Percentiles rank a stretch among this genome's conserved stretches.
These are phyloP conservation scores for Triplophysa tibetana DNA, from an alignment of 2,113 vertebrate species.

Conservation along the genomic window DNA sequence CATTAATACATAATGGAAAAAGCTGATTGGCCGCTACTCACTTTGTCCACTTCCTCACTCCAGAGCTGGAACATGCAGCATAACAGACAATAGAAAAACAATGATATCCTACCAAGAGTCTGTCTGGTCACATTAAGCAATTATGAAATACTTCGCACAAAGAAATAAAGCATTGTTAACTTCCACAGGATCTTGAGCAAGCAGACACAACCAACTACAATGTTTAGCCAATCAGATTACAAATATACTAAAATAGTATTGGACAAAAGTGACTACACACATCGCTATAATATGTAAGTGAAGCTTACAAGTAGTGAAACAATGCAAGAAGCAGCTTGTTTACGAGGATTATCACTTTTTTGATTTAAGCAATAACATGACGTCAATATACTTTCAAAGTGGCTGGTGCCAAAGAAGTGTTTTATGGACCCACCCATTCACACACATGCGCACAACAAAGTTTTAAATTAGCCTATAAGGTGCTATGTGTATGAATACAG, in stretches of 20 bases:
- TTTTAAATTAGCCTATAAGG: too few relatives aligned
- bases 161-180: background rate
- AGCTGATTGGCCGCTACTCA: constrained; percentile 36
- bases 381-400: background rate
- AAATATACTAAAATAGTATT: background rate
- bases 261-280: background rate
- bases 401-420: too few relatives aligned
- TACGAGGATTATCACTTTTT: background rate
- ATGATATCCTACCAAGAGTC: background rate
- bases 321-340: background rate
- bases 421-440: too few relatives aligned
- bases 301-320: background rate
- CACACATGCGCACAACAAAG: too few relatives aligned
- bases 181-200: background rate
- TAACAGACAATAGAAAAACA: constrained; percentile 38
- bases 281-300: background rate
- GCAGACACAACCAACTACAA: background rate
- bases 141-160: background rate
- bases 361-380: background rate
- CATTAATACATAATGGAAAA: background rate
- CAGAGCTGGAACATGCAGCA: constrained; percentile 54
- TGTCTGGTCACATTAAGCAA: background rate
- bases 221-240: background rate
- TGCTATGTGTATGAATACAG: too few relatives aligned
- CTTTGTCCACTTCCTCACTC: constrained; percentile 60